Base-by-base conservation (phyloP, 1,140 invertebrate genomes). In the Chionoecetes opilio region DNA sequence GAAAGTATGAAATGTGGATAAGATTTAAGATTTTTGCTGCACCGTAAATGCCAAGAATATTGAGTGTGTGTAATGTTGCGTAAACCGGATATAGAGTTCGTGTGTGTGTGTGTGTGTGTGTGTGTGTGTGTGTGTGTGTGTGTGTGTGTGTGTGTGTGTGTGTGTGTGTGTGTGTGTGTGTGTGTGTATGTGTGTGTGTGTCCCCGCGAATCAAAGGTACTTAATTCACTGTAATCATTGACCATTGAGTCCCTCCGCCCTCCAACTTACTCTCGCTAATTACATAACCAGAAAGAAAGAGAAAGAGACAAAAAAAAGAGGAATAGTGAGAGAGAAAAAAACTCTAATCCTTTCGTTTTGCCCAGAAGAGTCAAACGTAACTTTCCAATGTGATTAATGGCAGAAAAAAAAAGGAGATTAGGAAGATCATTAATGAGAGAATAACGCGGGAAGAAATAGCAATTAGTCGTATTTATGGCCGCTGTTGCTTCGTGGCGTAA, bases 81-180 rank as follows among this genome's bases (percentile, higher is more conserved):
- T 14, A 5, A 46, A 14, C 41, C 14, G 5, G 41, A 8, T 14
- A 75, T n/a, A 26, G 1, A 75, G 21, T 75, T 26, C 6, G 86
- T 35, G 38, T 35, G 86, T 87, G 86, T 37, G 86, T 75, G 63
- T 75, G 63, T 75, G 63, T 75, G 63, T 75, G 63, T 75, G 63
- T 75, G 63, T 75, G 63, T 75, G 63, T 75, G 63, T 75, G 63
- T 75, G 63, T 75, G 21, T 75, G 63, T 75, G 63, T n/a, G n/a
- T 75, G 63, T n/a, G 63, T 75, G 63, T n/a, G 63, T 75, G 63
- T 53, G 46, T 53, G 46, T 53, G 46, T 53, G 46, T 53, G 46
- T 53, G 46, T 53, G 46, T 53, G 46, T 53, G 46, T 53, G 46
- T 53, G 46, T 53, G 46, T 53, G 46, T 53, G 46, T 53, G 46